Evolutionary conservation across 2,113 vertebrate genomes (phyloP), one percentile per base, ranked within the genome.

Genomic region (Phalacrocorax brasilianus): DNA sequence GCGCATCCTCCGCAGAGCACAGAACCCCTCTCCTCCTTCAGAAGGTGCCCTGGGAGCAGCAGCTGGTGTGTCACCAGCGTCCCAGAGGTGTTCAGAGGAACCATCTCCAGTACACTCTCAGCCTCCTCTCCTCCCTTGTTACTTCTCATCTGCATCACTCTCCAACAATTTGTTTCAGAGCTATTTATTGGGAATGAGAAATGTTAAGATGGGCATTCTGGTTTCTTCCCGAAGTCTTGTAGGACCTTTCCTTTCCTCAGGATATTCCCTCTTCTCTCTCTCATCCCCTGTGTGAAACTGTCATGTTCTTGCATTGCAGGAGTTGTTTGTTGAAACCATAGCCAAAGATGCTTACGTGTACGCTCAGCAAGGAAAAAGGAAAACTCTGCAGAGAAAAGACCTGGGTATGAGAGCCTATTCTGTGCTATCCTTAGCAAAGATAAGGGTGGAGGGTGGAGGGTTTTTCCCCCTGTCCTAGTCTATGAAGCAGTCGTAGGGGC

Each of bases 321-420:
- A 99, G 94, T 91, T 99, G 88, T 99, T 99, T 97, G 99, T 99
- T 93, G 99, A 99, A 95, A 99, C 99, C 88, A 99, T 99, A 55
- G 99, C 99, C 76, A 99, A 99, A 96, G 99, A 99, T 96, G 99
- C 99, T 20, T 98, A 99, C 6, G 97, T 99, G 38, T 99, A 99
- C 6, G 99, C 99, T 28, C 99, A 99, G 88, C 99, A 99, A 94
- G 99, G 99, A 26, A 99, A 99, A 89, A 98, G 99, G 94, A 99
- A 99, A 98, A 99, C 99, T 2, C 98, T 99, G 35, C 99, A 99
- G 96, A 99, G 99, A 78, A 99, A 99, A 97, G 99, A 99, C 88
- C 90, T 99, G 76, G 99, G 99, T 99, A 98, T 15, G 97, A 59
- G n/a, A 50, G 20, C 21, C 3, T 70, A 2, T 88, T 70, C 40